phyloP scores from a whole-genome alignment of 2,113 vertebrate genomes.

The Phasianus colchicus region DNA sequence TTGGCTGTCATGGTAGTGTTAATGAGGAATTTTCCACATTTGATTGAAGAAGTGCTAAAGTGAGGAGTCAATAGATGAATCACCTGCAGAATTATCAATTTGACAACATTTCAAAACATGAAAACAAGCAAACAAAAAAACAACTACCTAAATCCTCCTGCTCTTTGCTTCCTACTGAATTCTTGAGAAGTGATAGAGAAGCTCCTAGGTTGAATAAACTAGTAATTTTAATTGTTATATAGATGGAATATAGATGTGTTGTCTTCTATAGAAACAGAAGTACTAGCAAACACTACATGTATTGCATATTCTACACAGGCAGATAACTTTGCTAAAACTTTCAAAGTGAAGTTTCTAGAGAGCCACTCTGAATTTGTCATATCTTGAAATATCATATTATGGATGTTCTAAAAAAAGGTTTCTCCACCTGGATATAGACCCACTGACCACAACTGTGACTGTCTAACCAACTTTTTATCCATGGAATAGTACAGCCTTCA shows the following conservation, averaged over 20 bases:
- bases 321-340: not conserved
- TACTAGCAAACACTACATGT: not conserved
- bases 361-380: not conserved
- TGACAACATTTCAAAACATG: not conserved
- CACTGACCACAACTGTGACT: not conserved
- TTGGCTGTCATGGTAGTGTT: not conserved
- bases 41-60: conserved; percentile 15
- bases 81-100: not conserved
- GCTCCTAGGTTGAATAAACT: not conserved
- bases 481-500: not conserved
- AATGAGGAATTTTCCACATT: conserved; percentile 20
- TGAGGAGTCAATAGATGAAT: not conserved
- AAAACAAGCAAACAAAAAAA: not conserved
- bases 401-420: not conserved
- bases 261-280: not conserved
- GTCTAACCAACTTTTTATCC: not conserved
- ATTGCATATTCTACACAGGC: not conserved
- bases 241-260: not conserved
- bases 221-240: not conserved
- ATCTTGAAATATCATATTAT: not conserved
- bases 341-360: not conserved
- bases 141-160: not conserved
- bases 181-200: not conserved
- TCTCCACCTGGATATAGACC: not conserved
- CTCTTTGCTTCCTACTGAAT: not conserved